Evolutionary conservation across 2,113 vertebrate species (phyloP), one percentile per base, ranked within the genome.

Genomic region (Cyphomyrus discorhynchus): DNA sequence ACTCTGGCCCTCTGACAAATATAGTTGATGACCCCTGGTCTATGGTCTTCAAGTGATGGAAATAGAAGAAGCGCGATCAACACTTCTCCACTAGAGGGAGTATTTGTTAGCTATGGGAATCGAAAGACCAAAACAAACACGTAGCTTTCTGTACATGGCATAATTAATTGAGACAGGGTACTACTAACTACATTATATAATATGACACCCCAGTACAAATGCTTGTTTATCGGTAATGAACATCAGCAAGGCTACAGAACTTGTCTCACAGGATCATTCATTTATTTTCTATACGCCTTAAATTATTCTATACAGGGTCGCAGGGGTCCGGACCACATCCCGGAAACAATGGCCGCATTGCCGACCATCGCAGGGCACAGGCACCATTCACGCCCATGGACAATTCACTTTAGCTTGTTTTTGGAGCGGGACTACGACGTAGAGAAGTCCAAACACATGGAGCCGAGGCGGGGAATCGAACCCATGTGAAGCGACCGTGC

Each of bases 81-180:
- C 17, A 47, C 17, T 52, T 11, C 11, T 7, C 88, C 70, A 83
- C 88, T 56, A 89, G 88, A 52, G 70, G 88, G 88, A 24, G 88
- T 15, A 21, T 83, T 89, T 83, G 70, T 24, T 80, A 46, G n/a
- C 46, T 13, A 45, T 45, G 42, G 42, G 62, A 74, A 31, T 77
- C 49, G 8, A 17, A 35, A n/a, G 47, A 77, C 2, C 70, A 17
- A 85, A 85, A 85, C 21, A 49, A 84, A 21, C 82, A 42, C 39
- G 3, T 9, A 8, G 82, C 74, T 35, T 42, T 80, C 35, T 42
- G 31, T 80, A 39, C 74, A 39, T 19, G 35, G 35, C 35, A 85
- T 85, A n/a, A 85, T 47, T 45, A 85, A 85, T 49, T 49, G 24
- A 49, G 19, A n/a, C 45, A 5, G 13, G 35, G 6, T 39, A 80